phyloP scores from a whole-genome alignment of 2,888 invertebrate species.

The Drosophila lacicola region DNA sequence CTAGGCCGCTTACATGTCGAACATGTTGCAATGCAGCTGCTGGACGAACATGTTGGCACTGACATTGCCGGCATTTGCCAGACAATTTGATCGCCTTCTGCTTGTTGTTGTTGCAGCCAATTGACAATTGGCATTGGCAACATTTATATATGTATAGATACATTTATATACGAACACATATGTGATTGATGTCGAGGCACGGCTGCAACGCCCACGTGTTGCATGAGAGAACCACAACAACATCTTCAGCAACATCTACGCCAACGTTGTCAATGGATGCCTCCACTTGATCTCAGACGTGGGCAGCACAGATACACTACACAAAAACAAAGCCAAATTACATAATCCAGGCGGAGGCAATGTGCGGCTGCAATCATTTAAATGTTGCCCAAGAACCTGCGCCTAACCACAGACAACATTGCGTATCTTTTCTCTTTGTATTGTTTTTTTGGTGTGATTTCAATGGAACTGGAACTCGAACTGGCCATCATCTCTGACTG shows the following conservation, averaged over 20 bases:
- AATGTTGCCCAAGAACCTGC: slow-evolving; percentile 52
- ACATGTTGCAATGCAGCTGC: slow-evolving; percentile 22
- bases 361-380: slow-evolving; percentile 18
- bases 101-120: slow-evolving; percentile 16
- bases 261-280: slow-evolving; percentile 46
- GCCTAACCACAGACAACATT: slow-evolving; percentile 54
- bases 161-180: not conserved
- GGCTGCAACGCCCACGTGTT: slow-evolving; percentile 42
- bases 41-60: slow-evolving; percentile 26
- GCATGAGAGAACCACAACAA: slow-evolving; percentile 19
- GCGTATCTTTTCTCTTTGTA: slow-evolving; percentile 1
- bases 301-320: slow-evolving; percentile 42
- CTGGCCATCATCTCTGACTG: slow-evolving; percentile 2
- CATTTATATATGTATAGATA: slow-evolving; percentile 2
- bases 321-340: slow-evolving; percentile 43
- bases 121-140: slow-evolving; percentile 35
- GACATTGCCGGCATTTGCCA: slow-evolving; percentile 36
- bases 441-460: slow-evolving; percentile 57
- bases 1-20: not conserved
- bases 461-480: slow-evolving; percentile 39
- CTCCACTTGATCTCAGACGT: slow-evolving; percentile 41
- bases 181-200: slow-evolving; percentile 45
- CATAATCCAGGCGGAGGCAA: slow-evolving; percentile 59
- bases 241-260: slow-evolving; percentile 23
- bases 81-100: slow-evolving; percentile 14